Evolutionary conservation across 2,113 vertebrate genomes (phyloP).

Genomic region (Calidris pygmaea): DNA sequence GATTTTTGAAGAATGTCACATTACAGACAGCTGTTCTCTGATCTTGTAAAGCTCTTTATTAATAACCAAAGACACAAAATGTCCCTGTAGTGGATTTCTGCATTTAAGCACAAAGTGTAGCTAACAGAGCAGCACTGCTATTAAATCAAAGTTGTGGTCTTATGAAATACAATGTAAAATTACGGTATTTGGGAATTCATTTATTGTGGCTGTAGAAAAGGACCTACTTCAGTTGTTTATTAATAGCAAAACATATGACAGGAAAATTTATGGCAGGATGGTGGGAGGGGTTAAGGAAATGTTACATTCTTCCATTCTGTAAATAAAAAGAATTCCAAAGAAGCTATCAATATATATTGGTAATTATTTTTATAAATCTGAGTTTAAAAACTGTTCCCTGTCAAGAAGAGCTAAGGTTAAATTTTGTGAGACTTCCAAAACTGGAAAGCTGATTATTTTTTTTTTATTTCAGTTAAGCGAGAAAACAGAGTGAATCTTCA

Average conservation of each 20-base stretch:
- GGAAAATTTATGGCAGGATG: background rate
- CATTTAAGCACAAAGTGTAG: slow-evolving; percentile 4
- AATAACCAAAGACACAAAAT: slow-evolving; percentile 9
- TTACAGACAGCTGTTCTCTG: slow-evolving; percentile 37
- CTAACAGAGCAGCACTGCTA: background rate
- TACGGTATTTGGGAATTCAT: background rate
- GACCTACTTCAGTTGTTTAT: background rate
- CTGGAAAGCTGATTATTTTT: background rate
- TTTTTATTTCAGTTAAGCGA: background rate
- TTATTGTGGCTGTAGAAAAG: background rate
- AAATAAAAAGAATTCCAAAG: background rate
- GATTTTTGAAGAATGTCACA: slow-evolving; percentile 13
- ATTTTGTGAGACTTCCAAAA: background rate
- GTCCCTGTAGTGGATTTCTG: background rate
- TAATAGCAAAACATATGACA: background rate
- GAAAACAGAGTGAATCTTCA: background rate
- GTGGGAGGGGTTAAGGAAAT: background rate
- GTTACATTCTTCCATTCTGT: background rate
- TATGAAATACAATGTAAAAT: background rate
- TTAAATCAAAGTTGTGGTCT: background rate
- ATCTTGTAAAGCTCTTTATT: slow-evolving; percentile 22
- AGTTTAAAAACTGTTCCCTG: background rate
- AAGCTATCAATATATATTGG: background rate
- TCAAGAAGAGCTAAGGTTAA: background rate
- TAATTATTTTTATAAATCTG: background rate